These are phyloP conservation scores for Ceuthmochares aereus DNA, from an alignment of 2,113 vertebrate genomes.

Conservation along the genomic window DNA sequence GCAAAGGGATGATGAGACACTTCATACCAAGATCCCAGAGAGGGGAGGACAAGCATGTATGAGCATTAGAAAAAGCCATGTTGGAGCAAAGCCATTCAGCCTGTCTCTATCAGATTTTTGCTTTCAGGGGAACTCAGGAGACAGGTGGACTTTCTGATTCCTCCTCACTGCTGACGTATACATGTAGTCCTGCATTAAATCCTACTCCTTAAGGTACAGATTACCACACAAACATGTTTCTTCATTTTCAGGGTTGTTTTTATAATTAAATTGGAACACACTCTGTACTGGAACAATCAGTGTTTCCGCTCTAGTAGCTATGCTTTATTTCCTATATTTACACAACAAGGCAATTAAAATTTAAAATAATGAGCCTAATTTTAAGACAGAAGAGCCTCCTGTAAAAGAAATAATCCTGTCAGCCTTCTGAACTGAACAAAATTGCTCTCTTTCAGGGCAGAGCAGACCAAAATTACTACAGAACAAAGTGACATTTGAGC, in stretches of 20 bases:
- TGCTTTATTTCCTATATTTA: background rate
- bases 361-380: background rate
- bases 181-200: rapidly evolving
- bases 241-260: background rate
- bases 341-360: background rate
- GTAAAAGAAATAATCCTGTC: background rate
- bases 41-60: rapidly evolving
- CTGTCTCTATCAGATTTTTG: background rate
- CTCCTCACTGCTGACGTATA: background rate
- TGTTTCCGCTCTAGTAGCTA: background rate
- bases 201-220: background rate
- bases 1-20: background rate
- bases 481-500: background rate
- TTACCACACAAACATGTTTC: background rate
- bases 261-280: background rate
- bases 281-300: background rate
- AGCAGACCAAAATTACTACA: background rate
- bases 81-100: background rate
- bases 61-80: background rate
- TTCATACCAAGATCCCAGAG: background rate
- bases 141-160: background rate
- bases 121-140: background rate
- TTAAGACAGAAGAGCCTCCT: background rate
- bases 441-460: background rate
- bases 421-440: background rate